phyloP scores from a whole-genome alignment of 2,113 vertebrate genomes.

The Campylomormyrus tamandua region DNA sequence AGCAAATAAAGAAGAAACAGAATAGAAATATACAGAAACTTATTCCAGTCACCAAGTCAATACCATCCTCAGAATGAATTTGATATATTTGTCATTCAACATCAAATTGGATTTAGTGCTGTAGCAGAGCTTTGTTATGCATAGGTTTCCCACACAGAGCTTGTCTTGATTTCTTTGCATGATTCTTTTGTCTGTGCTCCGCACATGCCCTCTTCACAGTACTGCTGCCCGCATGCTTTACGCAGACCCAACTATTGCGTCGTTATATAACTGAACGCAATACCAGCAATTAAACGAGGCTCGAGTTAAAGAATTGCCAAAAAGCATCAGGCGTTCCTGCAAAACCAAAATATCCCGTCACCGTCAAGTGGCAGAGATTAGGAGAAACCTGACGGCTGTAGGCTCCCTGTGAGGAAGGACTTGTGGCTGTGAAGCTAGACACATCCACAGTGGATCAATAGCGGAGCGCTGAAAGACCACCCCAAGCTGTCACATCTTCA shows the following conservation, averaged over 20 bases:
- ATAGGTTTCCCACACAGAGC: neutral
- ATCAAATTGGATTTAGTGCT: neutral
- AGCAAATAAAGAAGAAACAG: neutral
- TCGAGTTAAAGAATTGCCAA: neutral
- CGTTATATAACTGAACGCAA: neutral
- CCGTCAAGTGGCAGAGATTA: neutral
- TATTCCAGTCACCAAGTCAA: neutral
- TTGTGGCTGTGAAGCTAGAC: neutral
- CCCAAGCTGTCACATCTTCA: neutral
- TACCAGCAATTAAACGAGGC: neutral
- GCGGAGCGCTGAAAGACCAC: neutral
- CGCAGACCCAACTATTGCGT: neutral
- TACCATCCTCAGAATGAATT: neutral
- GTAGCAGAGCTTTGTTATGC: neutral
- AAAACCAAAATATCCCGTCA: constrained; percentile 4
- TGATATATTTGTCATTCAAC: neutral
- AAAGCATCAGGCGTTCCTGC: neutral
- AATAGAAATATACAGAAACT: neutral
- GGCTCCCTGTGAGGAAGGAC: neutral
- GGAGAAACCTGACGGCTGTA: neutral
- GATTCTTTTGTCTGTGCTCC: neutral
- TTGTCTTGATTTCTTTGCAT: neutral
- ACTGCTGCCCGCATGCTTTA: neutral
- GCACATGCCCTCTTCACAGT: neutral
- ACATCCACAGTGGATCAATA: neutral